Evolutionary conservation across 2,797 vertebrate genomes (phyloP).

Genomic region (Myotis pilosus): DNA sequence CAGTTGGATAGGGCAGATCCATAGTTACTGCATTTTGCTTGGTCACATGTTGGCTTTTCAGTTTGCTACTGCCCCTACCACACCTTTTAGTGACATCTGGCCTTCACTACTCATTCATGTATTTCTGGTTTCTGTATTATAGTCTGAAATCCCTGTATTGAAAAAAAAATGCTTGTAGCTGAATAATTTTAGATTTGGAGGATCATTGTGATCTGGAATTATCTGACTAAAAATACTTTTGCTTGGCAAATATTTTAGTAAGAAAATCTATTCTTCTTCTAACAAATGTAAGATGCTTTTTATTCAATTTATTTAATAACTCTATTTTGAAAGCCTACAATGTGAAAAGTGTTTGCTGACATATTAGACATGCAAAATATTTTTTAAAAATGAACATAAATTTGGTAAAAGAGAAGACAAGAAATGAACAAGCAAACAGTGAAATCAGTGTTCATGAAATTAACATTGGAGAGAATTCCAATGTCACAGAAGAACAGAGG

Average conservation of each 20-base stretch:
- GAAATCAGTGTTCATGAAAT: background rate
- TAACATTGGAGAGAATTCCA: background rate
- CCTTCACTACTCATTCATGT: background rate
- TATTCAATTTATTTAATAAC: background rate
- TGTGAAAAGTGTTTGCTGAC: background rate
- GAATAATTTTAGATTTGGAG: background rate
- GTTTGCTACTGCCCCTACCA: background rate
- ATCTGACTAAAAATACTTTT: background rate
- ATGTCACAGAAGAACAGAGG: background rate
- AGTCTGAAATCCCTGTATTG: background rate
- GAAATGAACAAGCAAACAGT: background rate
- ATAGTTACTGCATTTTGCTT: accelerated
- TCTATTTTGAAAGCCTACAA: background rate
- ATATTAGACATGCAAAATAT: background rate
- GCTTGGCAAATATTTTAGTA: background rate
- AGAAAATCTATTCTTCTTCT: background rate
- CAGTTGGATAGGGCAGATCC: too few species aligned
- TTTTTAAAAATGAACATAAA: background rate
- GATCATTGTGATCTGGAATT: background rate
- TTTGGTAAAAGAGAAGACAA: background rate
- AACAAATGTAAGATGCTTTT: background rate
- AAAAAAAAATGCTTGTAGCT: background rate
- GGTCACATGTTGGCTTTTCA: background rate
- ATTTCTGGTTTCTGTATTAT: background rate
- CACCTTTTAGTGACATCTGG: background rate